Evolutionary conservation across 2,113 vertebrate genomes (phyloP).

Genomic region (Agelaius phoeniceus): DNA sequence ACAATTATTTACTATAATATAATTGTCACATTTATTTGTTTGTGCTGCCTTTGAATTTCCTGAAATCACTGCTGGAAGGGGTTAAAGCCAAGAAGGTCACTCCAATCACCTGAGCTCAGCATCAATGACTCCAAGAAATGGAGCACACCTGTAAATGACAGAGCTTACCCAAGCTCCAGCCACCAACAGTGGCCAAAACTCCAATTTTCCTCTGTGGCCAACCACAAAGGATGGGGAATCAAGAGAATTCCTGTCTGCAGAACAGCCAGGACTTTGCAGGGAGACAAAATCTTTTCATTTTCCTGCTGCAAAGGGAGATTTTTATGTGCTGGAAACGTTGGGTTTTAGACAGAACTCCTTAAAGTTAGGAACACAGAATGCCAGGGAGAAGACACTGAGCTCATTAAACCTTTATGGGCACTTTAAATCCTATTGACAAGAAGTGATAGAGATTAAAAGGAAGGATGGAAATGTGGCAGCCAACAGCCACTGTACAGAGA

Average conservation of each 20-base stretch:
- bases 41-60: constrained; percentile 13
- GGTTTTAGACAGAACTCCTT: background rate
- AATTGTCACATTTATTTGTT: background rate
- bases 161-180: background rate
- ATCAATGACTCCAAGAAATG: background rate
- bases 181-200: background rate
- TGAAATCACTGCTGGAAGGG: background rate
- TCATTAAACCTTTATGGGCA: background rate
- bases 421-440: constrained; percentile 21
- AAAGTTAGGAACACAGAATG: constrained; percentile 2
- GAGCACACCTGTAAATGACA: background rate
- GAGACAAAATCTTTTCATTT: background rate
- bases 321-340: background rate
- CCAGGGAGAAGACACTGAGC: background rate
- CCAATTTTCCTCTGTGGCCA: background rate
- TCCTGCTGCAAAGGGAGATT: background rate
- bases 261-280: background rate
- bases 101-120: background rate
- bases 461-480: background rate
- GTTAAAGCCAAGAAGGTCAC: background rate
- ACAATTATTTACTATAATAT: background rate
- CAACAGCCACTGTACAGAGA: background rate
- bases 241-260: background rate
- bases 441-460: background rate
- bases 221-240: background rate